Base-by-base conservation (phyloP, 2,113 vertebrate genomes). In the Oenanthe oenanthe region DNA sequence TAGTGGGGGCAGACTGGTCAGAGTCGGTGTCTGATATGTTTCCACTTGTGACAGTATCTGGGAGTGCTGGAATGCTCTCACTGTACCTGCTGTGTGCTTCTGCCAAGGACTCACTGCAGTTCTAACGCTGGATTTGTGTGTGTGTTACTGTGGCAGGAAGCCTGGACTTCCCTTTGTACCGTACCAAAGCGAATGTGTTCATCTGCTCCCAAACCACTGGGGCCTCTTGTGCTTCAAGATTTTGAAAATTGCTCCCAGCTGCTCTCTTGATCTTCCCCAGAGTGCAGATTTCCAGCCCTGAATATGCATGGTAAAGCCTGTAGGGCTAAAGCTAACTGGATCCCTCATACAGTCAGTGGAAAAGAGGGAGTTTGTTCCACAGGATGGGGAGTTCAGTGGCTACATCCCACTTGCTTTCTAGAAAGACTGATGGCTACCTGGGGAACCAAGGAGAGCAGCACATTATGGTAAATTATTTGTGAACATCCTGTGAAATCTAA, bases 41-140 rank as follows among this genome's bases (percentile, higher is more conserved):
- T 94, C 93, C 71, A 86, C 89, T 94, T 85, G 92, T 95, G 94
- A 70, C 70, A 73, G 93, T 68, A 54, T 92, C 90, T 22, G 40
- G 91, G 66, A 88, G 92, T 43, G 88, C 96, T 97, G 11, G 16
- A 75, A 89, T 92, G 97, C 88, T 96, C 95, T 70, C 17, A 2
- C 68, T 85, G 83, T 90, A 73, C 94, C 89, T 90, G 78, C 94
- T 93, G 61, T 78, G 87, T 66, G n/a, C 93, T 95, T 85, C 84
- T 95, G 89, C 94, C 86, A 34, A 80, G 92, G 83, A 20, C 92
- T 97, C 47, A 4, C 88, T 97, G 97, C 56, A 74, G 83, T 50
- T 57, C 68, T 13, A 3, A 7, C 26, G 4, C 12, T 36, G 80
- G 6, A 8, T 65, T 53, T 89, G 54, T 76, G 40, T 67, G 32